Conservation (phyloP, 2,797 vertebrate species). For the Aselliscus stoliczkanus region DNA sequence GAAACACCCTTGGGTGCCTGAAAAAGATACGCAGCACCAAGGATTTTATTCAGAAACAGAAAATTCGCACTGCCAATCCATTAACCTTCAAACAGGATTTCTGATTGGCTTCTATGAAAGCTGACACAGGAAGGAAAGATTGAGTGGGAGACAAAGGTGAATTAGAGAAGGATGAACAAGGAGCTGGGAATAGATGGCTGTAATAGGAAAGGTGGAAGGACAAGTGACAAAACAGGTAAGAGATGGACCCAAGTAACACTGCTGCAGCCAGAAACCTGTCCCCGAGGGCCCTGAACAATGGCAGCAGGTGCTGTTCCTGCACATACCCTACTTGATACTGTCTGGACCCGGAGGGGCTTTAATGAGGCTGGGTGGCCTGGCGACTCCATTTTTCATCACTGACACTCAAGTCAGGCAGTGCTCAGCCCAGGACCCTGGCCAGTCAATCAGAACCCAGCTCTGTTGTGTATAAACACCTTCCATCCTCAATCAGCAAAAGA, state of each 20-base stretch:
- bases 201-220: not conserved
- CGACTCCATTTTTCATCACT: constrained; percentile 68
- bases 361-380: constrained; percentile 55
- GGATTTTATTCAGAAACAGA: not conserved
- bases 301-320: not conserved
- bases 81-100: not conserved
- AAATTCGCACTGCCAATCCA: not conserved
- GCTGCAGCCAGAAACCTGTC: not conserved
- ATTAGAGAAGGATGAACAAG: not conserved
- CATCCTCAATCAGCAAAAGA: constrained; percentile 43
- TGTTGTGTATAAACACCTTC: constrained; percentile 61
- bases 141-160: not conserved
- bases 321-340: not conserved
- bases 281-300: not conserved
- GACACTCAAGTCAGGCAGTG: constrained; percentile 44
- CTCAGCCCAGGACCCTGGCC: not conserved
- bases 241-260: not conserved
- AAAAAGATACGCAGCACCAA: fast-evolving
- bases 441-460: constrained; percentile 59
- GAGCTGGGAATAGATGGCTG: not conserved
- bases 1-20: not conserved
- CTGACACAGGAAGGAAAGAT: not conserved
- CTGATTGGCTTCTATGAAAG: not conserved
- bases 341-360: constrained; percentile 40
- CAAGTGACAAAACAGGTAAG: not conserved